Evolutionary conservation across 2,888 invertebrate species (phyloP).

Genomic region (Amphipyra berbera): DNA sequence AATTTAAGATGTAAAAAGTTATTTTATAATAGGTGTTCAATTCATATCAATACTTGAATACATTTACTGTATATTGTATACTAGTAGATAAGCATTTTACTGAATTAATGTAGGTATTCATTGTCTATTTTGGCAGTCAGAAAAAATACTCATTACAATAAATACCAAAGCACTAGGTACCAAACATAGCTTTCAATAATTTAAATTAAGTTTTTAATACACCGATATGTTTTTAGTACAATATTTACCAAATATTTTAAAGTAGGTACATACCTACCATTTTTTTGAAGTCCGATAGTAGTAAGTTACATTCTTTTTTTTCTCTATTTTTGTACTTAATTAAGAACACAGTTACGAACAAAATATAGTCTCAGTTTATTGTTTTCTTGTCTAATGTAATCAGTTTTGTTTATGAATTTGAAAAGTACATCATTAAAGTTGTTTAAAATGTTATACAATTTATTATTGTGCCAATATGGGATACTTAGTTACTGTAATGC

Average conservation of each 20-base stretch:
- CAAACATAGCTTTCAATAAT: conserved; percentile 8
- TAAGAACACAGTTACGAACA: conserved; percentile 10
- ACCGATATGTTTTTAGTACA: not conserved
- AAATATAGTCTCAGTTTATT: conserved; percentile 10
- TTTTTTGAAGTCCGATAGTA: not conserved
- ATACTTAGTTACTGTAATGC: conserved; percentile 68
- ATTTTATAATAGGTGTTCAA: conserved; percentile 61
- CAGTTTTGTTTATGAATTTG: not conserved
- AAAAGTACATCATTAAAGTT: conserved; percentile 21
- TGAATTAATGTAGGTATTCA: conserved; percentile 10
- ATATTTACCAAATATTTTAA: not conserved
- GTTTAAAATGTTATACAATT: conserved; percentile 40
- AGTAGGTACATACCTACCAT: conserved; percentile 1
- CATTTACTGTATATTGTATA: conserved; percentile 53
- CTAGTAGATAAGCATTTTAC: conserved; percentile 44
- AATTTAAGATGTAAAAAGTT: conserved; percentile 57
- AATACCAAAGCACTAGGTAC: conserved; percentile 37
- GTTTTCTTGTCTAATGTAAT: conserved; percentile 3
- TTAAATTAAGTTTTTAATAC: not conserved
- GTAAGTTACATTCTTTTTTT: not conserved
- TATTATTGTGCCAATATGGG: conserved; percentile 74
- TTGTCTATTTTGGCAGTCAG: conserved; percentile 17
- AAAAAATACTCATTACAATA: conserved; percentile 14
- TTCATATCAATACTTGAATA: conserved; percentile 62
- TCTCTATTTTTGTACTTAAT: conserved; percentile 55